A percentile compares a stretch with the other conserved stretches of the same genome.
Conservation (phyloP, 1,140 invertebrate genomes). For the Wiebesia pumilae region DNA sequence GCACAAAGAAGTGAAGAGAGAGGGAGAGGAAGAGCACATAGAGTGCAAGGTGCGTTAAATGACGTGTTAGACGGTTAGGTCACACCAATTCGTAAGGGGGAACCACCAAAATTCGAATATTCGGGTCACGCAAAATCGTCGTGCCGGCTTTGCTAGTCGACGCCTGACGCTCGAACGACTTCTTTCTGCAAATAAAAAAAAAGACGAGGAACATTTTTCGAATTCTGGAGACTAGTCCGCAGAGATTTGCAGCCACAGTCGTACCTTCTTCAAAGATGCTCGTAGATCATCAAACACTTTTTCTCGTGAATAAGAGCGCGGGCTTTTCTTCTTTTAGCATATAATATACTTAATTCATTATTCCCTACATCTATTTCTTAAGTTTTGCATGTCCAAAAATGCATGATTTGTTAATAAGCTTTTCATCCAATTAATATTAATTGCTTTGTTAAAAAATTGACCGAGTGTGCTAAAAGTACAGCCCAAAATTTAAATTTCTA, state of each 20-base stretch:
- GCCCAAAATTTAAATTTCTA: too few relatives aligned
- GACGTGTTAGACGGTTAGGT: conserved; percentile 44
- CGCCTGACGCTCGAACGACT: not conserved
- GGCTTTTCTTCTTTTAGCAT: not conserved
- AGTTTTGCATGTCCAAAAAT: too few relatives aligned
- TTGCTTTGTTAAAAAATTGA: too few relatives aligned
- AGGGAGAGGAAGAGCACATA: not conserved
- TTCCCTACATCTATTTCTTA: too few relatives aligned
- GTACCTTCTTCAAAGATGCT: not conserved
- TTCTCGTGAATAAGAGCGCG: not conserved
- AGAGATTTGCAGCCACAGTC: not conserved
- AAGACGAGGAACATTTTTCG: conserved; percentile 6
- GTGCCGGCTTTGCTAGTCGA: not conserved
- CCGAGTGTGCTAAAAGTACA: too few relatives aligned
- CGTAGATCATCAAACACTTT: not conserved
- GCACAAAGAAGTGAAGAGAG: too few relatives aligned
- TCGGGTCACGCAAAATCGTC: conserved; percentile 28
- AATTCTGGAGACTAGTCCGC: conserved; percentile 15
- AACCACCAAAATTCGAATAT: conserved; percentile 38
- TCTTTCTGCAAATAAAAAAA: not conserved
- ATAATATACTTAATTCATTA: too few relatives aligned
- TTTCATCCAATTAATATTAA: too few relatives aligned
- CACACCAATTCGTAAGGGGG: conserved; percentile 42
- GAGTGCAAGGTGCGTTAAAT: conserved; percentile 33
- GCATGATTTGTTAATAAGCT: too few relatives aligned